Conservation (phyloP, 2,797 vertebrate genomes). For the Tiaroga cobitis region DNA sequence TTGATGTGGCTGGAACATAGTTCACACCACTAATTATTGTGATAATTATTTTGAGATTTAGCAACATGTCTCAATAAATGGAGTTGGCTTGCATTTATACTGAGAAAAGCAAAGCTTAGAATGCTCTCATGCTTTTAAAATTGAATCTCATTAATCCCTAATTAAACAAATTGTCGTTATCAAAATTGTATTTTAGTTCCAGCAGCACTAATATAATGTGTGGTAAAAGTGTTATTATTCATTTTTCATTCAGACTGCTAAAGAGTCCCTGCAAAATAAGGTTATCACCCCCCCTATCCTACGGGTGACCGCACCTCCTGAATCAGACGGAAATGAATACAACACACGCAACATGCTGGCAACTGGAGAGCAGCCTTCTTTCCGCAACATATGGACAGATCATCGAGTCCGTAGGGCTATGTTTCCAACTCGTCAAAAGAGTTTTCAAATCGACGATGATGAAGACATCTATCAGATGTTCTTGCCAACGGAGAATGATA, state of each 20-base stretch:
- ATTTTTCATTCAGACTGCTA: constrained; percentile 78
- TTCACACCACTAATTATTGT: neutral
- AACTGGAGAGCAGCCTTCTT: constrained; percentile 75
- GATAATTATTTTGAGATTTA: neutral
- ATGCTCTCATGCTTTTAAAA: neutral
- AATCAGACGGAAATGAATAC: constrained; percentile 74
- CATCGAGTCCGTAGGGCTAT: constrained; percentile 90
- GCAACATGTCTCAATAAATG: neutral
- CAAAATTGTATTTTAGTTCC: neutral
- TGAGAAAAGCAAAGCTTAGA: neutral
- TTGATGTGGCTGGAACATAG: neutral
- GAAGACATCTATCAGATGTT: constrained; percentile 98
- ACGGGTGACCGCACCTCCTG: constrained; percentile 71
- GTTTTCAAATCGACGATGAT: constrained; percentile 86
- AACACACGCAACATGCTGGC: constrained; percentile 73
- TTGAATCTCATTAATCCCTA: neutral
- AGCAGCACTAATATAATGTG: neutral
- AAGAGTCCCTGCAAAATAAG: constrained; percentile 84
- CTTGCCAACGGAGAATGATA: constrained; percentile 81
- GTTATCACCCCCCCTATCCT: constrained; percentile 76
- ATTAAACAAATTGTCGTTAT: neutral
- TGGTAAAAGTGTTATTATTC: neutral
- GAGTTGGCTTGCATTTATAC: neutral
- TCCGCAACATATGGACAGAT: constrained; percentile 92
- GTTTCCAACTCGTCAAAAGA: constrained; percentile 87